Percentiles rank a stretch among this genome's conserved stretches.
Conservation (phyloP, 1,140 invertebrate genomes). For the Pogonomyrmex barbatus region DNA sequence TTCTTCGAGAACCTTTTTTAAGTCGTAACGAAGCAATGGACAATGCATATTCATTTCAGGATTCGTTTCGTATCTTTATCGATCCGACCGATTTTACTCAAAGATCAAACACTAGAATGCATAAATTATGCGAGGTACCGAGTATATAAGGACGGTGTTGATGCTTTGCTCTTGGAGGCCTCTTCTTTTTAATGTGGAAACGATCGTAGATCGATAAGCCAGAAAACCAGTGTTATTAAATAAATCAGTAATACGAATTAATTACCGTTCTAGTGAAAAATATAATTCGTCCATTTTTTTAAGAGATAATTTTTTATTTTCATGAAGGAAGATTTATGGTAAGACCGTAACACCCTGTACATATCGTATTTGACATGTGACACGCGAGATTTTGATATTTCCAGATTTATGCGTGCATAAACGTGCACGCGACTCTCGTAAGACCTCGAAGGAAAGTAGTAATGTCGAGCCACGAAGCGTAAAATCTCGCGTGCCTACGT, state of each 20-base stretch:
- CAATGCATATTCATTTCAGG: constrained; percentile 64
- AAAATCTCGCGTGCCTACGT: neutral
- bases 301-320: neutral
- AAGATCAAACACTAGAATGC: constrained; percentile 20
- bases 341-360: neutral
- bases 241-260: neutral
- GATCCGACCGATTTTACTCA: constrained; percentile 55
- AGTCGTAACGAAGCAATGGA: constrained; percentile 47
- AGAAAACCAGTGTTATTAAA: neutral
- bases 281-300: neutral
- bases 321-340: neutral
- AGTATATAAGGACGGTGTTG: neutral
- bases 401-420: constrained; percentile 13
- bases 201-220: neutral
- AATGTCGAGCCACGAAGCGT: neutral
- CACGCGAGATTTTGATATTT: neutral
- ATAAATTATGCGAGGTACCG: neutral
- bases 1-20: constrained; percentile 50
- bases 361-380: neutral
- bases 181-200: neutral
- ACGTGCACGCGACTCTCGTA: neutral
- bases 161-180: neutral
- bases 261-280: neutral
- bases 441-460: neutral
- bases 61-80: constrained; percentile 28